A percentile compares a stretch with the other conserved stretches of the same genome.
These are phyloP conservation scores for Hyposoter didymator DNA, from an alignment of 2,888 invertebrate genomes.

Conservation along the genomic window DNA sequence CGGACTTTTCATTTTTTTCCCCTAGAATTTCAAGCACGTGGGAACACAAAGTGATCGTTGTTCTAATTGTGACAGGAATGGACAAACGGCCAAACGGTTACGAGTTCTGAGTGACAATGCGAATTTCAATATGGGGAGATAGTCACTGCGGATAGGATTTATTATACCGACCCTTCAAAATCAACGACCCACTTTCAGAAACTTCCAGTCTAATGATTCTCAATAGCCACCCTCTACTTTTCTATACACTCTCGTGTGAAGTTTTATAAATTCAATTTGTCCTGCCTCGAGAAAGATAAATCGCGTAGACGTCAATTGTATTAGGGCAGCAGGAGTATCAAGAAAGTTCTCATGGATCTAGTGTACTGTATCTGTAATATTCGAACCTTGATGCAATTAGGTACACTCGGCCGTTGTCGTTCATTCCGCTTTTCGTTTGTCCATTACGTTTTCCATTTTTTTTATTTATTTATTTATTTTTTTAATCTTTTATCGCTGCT, in stretches of 20 bases:
- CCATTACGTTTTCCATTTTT: background rate
- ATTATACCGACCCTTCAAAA: background rate
- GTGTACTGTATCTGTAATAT: slow-evolving; percentile 29
- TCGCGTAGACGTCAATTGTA: slow-evolving; percentile 80
- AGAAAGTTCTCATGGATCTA: slow-evolving; percentile 39
- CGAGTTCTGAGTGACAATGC: background rate
- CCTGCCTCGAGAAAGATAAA: slow-evolving; percentile 78
- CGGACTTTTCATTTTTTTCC: background rate
- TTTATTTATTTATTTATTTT: background rate
- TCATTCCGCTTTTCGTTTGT: background rate
- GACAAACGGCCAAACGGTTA: background rate
- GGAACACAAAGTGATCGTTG: background rate
- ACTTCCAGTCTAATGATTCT: background rate
- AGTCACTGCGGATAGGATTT: background rate
- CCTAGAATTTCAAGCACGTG: background rate
- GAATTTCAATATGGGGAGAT: background rate
- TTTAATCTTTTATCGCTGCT: background rate
- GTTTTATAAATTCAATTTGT: slow-evolving; percentile 73
- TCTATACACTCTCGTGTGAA: slow-evolving; percentile 30
- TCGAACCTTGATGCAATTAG: background rate
- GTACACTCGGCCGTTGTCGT: background rate
- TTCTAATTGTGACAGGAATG: background rate
- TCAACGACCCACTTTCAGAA: background rate
- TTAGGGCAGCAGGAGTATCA: slow-evolving; percentile 72
- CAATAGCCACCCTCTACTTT: background rate